Conservation (phyloP, 1,140 invertebrate species). For the Lasioglossum baleicum region DNA sequence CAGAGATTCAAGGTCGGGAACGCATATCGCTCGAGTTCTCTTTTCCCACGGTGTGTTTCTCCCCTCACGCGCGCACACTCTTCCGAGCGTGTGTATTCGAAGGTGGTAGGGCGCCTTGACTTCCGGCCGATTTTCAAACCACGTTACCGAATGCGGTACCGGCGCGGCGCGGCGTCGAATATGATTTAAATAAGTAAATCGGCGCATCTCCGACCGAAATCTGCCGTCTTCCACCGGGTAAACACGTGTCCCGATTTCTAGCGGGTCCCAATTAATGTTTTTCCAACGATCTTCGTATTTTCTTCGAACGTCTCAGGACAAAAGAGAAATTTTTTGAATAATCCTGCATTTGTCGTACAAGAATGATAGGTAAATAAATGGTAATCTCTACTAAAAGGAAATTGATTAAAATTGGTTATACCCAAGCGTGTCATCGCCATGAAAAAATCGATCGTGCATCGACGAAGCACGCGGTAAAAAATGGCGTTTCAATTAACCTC, state of each 20-base stretch:
- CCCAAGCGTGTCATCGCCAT: too few relatives aligned
- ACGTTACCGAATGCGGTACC: background rate
- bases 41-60: constrained; percentile 45
- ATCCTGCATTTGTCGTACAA: too few relatives aligned
- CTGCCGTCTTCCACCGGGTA: too few relatives aligned
- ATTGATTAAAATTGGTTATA: too few relatives aligned
- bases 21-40: constrained; percentile 9
- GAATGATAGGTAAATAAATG: too few relatives aligned
- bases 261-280: too few relatives aligned
- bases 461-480: background rate
- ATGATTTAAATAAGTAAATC: background rate
- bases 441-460: background rate
- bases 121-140: constrained; percentile 59
- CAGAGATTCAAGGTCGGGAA: constrained; percentile 40
- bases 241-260: background rate
- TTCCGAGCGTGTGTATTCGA: constrained; percentile 26
- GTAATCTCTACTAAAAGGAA: too few relatives aligned
- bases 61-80: constrained; percentile 10
- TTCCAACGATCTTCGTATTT: too few relatives aligned
- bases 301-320: too few relatives aligned
- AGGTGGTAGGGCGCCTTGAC: constrained; percentile 45
- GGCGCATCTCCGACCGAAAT: background rate
- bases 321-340: too few relatives aligned
- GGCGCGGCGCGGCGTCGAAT: background rate
- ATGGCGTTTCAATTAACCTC: background rate